phyloP scores from a whole-genome alignment of 30 jellyfish, hydroid and myxozoan genomes.

The Phacellophora camtschatica region DNA sequence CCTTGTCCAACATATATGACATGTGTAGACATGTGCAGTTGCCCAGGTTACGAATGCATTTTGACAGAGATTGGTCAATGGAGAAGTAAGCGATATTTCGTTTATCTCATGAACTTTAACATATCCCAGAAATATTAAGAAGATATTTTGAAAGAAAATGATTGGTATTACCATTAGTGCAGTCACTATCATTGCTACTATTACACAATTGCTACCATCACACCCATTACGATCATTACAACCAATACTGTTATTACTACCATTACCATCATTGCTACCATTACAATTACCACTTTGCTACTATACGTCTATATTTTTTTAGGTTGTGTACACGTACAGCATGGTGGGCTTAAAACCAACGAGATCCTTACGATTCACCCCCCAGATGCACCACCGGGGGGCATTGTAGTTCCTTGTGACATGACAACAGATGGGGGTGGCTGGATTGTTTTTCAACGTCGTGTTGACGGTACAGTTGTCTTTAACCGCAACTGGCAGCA shows the following conservation, averaged over 20 bases:
- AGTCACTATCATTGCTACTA: background rate
- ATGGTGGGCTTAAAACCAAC: too few species aligned
- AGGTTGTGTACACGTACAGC: too few species aligned
- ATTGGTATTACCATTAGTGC: background rate
- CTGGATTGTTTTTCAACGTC: slow-evolving; percentile 17
- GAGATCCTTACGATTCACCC: too few species aligned
- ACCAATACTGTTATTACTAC: background rate
- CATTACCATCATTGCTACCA: background rate
- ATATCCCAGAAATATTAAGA: too few species aligned
- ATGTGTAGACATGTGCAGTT: slow-evolving; percentile 17
- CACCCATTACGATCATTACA: background rate
- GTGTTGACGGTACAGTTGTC: background rate
- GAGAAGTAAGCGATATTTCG: background rate
- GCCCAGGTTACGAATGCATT: slow-evolving; percentile 22
- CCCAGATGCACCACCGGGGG: too few species aligned
- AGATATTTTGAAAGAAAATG: too few species aligned
- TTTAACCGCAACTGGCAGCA: background rate
- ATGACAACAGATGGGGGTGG: background rate
- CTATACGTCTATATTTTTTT: too few species aligned
- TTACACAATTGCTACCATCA: background rate
- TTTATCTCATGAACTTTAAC: too few species aligned
- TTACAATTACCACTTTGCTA: too few species aligned
- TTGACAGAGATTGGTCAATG: background rate
- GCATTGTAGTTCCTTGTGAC: background rate
- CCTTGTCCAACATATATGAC: slow-evolving; percentile 1